Base-by-base conservation (phyloP, 2,797 vertebrate species). In the Alauda arvensis region DNA sequence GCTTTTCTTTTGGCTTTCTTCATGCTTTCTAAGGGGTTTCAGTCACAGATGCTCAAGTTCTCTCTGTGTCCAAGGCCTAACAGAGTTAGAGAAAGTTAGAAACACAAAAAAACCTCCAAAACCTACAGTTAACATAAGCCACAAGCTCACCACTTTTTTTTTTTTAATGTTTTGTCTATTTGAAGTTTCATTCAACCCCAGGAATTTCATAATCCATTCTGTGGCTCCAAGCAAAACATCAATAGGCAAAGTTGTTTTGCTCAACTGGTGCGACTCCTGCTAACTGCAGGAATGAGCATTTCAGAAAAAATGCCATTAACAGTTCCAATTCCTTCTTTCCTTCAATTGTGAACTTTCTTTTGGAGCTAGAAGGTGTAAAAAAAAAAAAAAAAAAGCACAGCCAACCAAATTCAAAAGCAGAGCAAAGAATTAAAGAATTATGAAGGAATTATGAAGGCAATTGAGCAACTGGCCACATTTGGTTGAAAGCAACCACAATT, bases 201-300 rank as follows among this genome's bases (percentile, higher is more conserved):
- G 42, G 43, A 76, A 78, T 91, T 85, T 85, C 55, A 85, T 43
- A 83, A 88, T 43, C 42, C 46, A 25, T 33, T 61, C 71, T 23
- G 26, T 14, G 25, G 46, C 37, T 93, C 82, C 57, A 90, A 78
- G 70, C 10, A 83, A 90, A 94, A 91, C 26, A 80, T 40, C 42
- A 70, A 62, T 1, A 85, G 18, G 48, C n/a, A 70, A 80, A 83
- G 39, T 4, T 51, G 52, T 88, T 94, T 83, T 86, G 43, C 46
- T 85, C 66, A 75, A 49, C 15, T 71, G 63, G 13, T 18, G 7
- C 0, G 0, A 75, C 5, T 90, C 37, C 31, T 71, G 57, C 70
- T 89, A 90, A 74, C 60, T 77, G 57, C 20, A 83, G 33, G 37
- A 71, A 84, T 31, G 16, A 19, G 20, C 21, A 77, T 74, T 65